A percentile compares a stretch with the other conserved stretches of the same genome.
phyloP scores from a whole-genome alignment of 2,888 invertebrate genomes.

The Siphonodentalium dalli region DNA sequence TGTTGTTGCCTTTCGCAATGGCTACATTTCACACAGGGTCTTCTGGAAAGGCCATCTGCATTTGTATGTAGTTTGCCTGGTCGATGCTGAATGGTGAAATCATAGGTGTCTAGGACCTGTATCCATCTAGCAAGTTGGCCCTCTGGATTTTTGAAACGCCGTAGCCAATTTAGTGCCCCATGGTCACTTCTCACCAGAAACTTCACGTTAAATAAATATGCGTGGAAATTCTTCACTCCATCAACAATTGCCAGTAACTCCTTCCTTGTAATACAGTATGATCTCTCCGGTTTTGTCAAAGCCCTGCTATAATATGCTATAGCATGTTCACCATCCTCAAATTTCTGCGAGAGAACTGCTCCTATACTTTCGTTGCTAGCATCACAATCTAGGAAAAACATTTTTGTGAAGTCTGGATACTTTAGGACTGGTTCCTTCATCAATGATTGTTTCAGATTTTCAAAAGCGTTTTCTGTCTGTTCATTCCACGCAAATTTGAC shows the following conservation, averaged over 20 bases:
- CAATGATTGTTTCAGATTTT: no score
- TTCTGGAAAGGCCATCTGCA: conserved; percentile 19
- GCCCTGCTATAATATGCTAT: conserved; percentile 12
- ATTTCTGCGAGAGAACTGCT: conserved; percentile 12
- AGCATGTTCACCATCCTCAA: conserved; percentile 1
- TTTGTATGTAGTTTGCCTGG: conserved; percentile 20
- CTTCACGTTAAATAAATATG: conserved; percentile 13
- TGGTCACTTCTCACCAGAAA: conserved; percentile 18
- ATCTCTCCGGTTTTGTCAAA: conserved; percentile 11
- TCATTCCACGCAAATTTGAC: no score
- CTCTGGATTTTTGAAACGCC: conserved; percentile 19
- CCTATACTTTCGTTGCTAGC: no score
- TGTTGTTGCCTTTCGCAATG: no score
- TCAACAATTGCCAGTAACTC: not conserved
- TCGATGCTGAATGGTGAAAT: conserved; percentile 17
- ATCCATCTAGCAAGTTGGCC: conserved; percentile 27
- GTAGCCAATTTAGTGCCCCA: conserved; percentile 20
- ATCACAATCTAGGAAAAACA: no score
- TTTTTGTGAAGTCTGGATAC: no score
- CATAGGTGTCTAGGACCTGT: conserved; percentile 12
- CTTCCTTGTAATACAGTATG: conserved; percentile 9
- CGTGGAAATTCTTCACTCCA: conserved; percentile 15
- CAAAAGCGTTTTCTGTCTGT: no score
- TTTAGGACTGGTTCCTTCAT: no score
- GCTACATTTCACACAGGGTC: no score